These are phyloP conservation scores for Megamerina dolium DNA, from an alignment of 2,888 invertebrate species.

Conservation along the genomic window DNA sequence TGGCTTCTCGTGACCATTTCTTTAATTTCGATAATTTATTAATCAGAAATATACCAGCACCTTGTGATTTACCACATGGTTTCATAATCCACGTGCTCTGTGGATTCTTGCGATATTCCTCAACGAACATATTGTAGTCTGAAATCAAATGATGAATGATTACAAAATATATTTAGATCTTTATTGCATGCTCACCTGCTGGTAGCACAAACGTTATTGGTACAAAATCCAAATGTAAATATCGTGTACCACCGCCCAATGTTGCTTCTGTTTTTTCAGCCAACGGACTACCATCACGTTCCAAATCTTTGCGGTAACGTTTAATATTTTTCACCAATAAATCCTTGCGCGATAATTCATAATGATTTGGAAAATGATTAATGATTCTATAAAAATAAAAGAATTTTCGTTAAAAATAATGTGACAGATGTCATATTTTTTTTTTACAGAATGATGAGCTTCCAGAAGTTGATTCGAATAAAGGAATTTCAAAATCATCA, in stretches of 20 bases:
- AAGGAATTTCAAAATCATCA: too few relatives aligned
- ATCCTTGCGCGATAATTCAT: conserved; percentile 93
- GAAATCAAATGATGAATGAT: not conserved
- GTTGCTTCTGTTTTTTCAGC: conserved; percentile 63
- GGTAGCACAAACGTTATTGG: conserved; percentile 91
- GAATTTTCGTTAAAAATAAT: too few relatives aligned
- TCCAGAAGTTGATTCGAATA: too few relatives aligned
- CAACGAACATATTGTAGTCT: conserved; percentile 95
- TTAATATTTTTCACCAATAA: conserved; percentile 93
- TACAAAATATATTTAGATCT: not conserved
- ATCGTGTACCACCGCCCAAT: conserved; percentile 61
- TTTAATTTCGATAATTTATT: conserved; percentile 92
- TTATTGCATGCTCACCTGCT: conserved; percentile 50
- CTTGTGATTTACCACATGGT: conserved; percentile 91
- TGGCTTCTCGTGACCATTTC: conserved; percentile 81
- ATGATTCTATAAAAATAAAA: conserved; percentile 54
- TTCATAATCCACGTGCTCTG: conserved; percentile 98
- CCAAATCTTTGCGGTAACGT: conserved; percentile 85
- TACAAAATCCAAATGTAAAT: conserved; percentile 82
- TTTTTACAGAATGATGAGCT: too few relatives aligned
- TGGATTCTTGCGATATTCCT: conserved; percentile 90
- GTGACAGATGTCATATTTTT: too few relatives aligned
- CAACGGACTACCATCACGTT: conserved; percentile 79
- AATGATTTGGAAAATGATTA: conserved; percentile 95
- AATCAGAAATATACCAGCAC: conserved; percentile 91